A percentile compares a stretch with the other conserved stretches of the same genome.
Conservation (phyloP, 2,113 vertebrate genomes). For the Alaudala cheleensis region DNA sequence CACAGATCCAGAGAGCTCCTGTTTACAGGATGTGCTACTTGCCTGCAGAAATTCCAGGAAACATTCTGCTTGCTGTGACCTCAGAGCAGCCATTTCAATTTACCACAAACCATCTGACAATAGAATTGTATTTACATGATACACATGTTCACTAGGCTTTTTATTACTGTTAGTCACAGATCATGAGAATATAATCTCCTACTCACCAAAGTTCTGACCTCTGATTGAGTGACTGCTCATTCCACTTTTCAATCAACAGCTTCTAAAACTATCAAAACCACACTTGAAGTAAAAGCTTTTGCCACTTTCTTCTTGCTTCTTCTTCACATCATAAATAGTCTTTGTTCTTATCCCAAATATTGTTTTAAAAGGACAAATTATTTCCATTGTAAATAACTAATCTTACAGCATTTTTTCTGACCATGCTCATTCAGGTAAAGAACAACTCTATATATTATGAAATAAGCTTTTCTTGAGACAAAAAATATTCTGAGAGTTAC, state of each 20-base stretch:
- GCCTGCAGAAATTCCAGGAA: conserved; percentile 50
- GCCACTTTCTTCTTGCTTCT: not conserved
- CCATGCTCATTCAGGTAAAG: not conserved
- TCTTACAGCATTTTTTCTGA: not conserved
- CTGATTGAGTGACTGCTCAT: not conserved
- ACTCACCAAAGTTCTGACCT: not conserved
- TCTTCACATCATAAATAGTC: not conserved
- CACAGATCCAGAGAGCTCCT: not conserved
- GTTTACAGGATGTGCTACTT: conserved; percentile 36
- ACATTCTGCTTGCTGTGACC: conserved; percentile 2
- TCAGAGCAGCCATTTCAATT: conserved; percentile 9
- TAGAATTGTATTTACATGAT: not conserved
- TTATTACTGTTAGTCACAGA: not conserved
- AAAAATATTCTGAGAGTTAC: not conserved
- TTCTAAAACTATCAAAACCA: not conserved
- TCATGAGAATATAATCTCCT: not conserved
- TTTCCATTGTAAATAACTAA: not conserved
- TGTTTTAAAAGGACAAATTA: not conserved
- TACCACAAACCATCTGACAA: not conserved
- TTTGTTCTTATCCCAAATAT: not conserved
- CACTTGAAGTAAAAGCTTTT: not conserved
- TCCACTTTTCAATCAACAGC: not conserved
- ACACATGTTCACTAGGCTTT: not conserved
- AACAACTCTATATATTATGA: not conserved
- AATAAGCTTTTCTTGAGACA: not conserved